Percentiles rank a stretch among this genome's conserved stretches.
Evolutionary conservation across 2,113 vertebrate species (phyloP).

Genomic region (Arvicanthis niloticus): DNA sequence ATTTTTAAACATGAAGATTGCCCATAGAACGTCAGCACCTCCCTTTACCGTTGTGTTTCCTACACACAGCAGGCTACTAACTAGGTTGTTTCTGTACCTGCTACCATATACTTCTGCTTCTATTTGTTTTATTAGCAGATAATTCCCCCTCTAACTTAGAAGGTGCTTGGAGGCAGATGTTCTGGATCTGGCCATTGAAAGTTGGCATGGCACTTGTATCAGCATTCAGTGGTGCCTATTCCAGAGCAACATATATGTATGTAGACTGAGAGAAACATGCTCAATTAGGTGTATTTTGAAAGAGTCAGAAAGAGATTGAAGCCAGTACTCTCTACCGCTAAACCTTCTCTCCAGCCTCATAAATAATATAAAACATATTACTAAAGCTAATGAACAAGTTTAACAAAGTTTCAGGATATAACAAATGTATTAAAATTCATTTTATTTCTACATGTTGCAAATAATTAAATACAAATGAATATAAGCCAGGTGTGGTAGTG

Average conservation of each 20-base stretch:
- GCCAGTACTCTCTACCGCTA: background rate
- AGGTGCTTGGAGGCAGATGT: background rate
- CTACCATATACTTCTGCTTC: background rate
- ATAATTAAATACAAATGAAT: background rate
- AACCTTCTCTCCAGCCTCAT: background rate
- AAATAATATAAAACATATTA: background rate
- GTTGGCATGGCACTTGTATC: background rate
- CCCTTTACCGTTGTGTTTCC: background rate
- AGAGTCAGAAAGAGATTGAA: background rate
- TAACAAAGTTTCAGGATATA: background rate
- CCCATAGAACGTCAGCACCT: background rate
- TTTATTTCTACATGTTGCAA: background rate
- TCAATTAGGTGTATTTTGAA: background rate
- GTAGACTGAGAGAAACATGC: background rate
- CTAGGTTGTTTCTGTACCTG: background rate
- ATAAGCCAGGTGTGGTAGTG: background rate
- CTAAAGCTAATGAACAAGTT: background rate
- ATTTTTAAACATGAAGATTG: background rate
- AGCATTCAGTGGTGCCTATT: background rate
- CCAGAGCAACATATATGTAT: background rate
- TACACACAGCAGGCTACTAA: background rate
- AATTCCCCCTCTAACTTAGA: constrained; percentile 1
- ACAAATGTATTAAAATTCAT: background rate
- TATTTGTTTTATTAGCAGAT: background rate
- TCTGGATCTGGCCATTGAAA: background rate